Evolutionary conservation across 2,797 vertebrate species (phyloP).

Genomic region (Ptychadena robeensis): DNA sequence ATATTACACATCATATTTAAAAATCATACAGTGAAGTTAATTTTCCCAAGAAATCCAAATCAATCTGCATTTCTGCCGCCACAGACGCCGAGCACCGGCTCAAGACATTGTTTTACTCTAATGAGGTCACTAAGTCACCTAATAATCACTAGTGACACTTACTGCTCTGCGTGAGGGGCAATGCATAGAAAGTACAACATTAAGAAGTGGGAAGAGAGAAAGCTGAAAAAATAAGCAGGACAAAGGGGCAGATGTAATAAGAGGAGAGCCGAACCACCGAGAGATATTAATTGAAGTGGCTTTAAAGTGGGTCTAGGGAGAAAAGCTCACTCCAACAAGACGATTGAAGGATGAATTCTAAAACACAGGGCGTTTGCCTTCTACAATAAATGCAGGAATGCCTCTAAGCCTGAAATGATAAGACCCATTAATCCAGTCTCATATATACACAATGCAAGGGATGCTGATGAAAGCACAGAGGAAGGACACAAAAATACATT

Average conservation of each 20-base stretch:
- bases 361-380: not conserved
- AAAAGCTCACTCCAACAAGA: not conserved
- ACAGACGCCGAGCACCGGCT: not conserved
- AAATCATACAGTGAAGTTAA: not conserved
- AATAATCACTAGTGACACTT: conserved; percentile 37
- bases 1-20: not conserved
- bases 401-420: not conserved
- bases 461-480: too few species aligned
- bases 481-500: too few species aligned
- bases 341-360: not conserved
- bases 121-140: conserved; percentile 18
- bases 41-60: not conserved
- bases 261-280: conserved; percentile 1
- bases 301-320: not conserved
- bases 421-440: not conserved
- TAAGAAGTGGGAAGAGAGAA: not conserved
- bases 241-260: conserved; percentile 33
- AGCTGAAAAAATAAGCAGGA: conserved; percentile 5
- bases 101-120: conserved; percentile 15
- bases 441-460: too few species aligned
- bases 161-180: not conserved
- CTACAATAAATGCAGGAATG: not conserved
- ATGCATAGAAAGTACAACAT: not conserved
- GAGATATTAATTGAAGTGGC: conserved; percentile 37
- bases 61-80: not conserved